Base-by-base conservation (phyloP, 2,797 vertebrate genomes). In the Acanthurus tractus region DNA sequence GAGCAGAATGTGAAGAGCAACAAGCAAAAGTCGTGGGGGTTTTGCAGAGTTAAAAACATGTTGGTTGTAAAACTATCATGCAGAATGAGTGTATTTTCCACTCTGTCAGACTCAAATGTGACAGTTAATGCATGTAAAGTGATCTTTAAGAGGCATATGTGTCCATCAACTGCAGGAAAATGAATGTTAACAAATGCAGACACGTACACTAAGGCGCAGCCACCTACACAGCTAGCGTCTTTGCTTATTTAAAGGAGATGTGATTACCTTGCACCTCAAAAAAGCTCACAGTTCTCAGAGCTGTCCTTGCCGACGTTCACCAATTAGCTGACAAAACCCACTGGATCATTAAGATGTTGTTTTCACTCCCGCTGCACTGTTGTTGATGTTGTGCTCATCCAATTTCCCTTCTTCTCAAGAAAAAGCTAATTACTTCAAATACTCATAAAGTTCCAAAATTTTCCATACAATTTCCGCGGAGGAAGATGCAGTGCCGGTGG, bases 321-420 rank as follows among this genome's bases (percentile, higher is more conserved):
- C 62, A 58, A 50, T 84, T 75, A 78, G 48, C 73, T 79, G 66
- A 81, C 54, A 76, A 76, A 76, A 77, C 65, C 36, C 23, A 69
- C 69, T 68, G 63, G 23, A 74, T 89, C 71, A 71, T 84, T 81
- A 76, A 40, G 63, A 55, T 58, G 63, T 67, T 84, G 63, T 86
- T 82, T 72, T 64, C n/a, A 23, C 63, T 78, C 18, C 59, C 34
- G 68, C 40, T 44, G 54, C 68, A 7, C 55, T 18, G n/a, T 46
- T 70, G 20, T 49, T 40, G 53, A 73, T 67, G 48, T 53, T 36
- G 20, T 18, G 54, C 64, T 36, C 53, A 17, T 69, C 54, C 14
- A 58, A 54, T 72, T 84, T 52, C 44, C 34, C 50, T 48, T 62
- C 46, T 45, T 53, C 15, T 59, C 36, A 64, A 67, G 53, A 57